A percentile compares a stretch with the other conserved stretches of the same genome.
These are phyloP conservation scores for Hymenopus coronatus DNA, from an alignment of 2,888 invertebrate genomes.

Conservation along the genomic window DNA sequence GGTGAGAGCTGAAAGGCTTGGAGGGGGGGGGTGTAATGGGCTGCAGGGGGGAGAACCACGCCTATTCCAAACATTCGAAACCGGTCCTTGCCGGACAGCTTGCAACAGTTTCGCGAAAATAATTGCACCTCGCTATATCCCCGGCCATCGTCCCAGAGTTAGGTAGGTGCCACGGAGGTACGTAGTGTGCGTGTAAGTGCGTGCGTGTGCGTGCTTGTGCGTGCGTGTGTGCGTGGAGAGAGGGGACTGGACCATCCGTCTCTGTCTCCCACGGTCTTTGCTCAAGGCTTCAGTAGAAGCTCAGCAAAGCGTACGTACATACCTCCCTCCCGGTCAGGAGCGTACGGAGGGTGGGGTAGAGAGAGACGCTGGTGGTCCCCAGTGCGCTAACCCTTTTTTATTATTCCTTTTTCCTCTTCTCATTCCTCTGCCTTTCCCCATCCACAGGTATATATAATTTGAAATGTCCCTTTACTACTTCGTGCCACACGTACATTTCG, in stretches of 20 bases:
- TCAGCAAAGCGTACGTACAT: background rate
- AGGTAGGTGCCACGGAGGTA: background rate
- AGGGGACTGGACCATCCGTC: background rate
- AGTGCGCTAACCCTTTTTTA: background rate
- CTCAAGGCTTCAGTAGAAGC: slow-evolving; percentile 14
- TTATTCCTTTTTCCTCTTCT: background rate
- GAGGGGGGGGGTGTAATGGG: background rate
- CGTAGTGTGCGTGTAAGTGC: background rate
- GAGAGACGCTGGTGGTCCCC: background rate
- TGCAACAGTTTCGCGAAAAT: slow-evolving; percentile 18
- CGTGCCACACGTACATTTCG: background rate
- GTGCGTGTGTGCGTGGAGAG: background rate
- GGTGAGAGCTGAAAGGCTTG: background rate
- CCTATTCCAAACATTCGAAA: slow-evolving; percentile 14
- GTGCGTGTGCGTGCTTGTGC: background rate
- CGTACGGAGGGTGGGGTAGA: background rate
- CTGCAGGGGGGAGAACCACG: background rate
- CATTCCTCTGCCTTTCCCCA: background rate
- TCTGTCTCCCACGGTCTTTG: background rate
- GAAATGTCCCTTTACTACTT: background rate
- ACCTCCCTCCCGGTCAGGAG: background rate
- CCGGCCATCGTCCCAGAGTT: background rate
- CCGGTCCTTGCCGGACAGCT: slow-evolving; percentile 10
- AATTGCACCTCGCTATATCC: background rate
- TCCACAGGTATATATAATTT: slow-evolving; percentile 5